phyloP scores from a whole-genome alignment of 1,140 invertebrate species.

The Vanessa tameamea region DNA sequence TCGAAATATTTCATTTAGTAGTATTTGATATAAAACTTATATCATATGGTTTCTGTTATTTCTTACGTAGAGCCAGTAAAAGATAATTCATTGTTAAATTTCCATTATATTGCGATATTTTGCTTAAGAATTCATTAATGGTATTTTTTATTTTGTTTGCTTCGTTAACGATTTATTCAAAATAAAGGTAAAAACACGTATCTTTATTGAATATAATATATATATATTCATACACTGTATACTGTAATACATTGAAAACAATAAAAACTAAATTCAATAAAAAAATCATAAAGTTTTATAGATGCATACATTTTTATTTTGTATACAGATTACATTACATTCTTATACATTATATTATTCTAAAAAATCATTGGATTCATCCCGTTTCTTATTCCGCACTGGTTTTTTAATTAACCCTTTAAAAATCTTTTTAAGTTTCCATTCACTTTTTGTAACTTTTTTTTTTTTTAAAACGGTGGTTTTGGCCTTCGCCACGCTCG shows the following conservation, averaged over 20 bases:
- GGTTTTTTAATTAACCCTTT: constrained; percentile 38
- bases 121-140: not conserved
- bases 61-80: not conserved
- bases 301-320: not conserved
- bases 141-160: not conserved
- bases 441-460: constrained; percentile 40
- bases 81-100: not conserved
- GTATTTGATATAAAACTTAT: not conserved
- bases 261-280: not conserved
- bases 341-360: constrained; percentile 31
- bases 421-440: constrained; percentile 41
- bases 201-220: too few relatives aligned
- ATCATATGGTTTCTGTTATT: not conserved
- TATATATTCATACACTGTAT: too few relatives aligned
- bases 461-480: constrained; percentile 36
- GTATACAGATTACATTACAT: not conserved
- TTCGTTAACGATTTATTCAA: too few relatives aligned
- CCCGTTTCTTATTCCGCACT: constrained; percentile 4
- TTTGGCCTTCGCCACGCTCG: constrained; percentile 10
- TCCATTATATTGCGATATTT: not conserved
- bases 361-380: constrained; percentile 43
- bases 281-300: not conserved
- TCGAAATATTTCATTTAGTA: not conserved
- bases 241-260: too few relatives aligned
- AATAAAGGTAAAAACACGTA: too few relatives aligned